These are phyloP conservation scores for Lamellibrachia columna DNA, from an alignment of 2,888 invertebrate species.

Conservation along the genomic window DNA sequence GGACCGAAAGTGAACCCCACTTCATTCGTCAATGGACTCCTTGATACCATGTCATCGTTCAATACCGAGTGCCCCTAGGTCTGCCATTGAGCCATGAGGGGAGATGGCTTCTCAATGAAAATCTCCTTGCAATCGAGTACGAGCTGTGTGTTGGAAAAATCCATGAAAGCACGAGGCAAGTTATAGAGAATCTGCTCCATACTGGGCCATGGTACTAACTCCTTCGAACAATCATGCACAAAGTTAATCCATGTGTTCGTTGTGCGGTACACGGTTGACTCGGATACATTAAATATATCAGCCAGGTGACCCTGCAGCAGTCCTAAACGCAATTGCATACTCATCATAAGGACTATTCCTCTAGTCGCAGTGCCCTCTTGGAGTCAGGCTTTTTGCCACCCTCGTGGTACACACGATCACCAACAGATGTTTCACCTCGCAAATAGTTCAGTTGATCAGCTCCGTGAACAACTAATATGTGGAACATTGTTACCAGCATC, in stretches of 20 bases:
- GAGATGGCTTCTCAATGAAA: slow-evolving; percentile 35
- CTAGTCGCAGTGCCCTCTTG: too few relatives aligned
- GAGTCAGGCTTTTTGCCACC: too few relatives aligned
- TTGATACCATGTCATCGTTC: too few relatives aligned
- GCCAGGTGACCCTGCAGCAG: slow-evolving; percentile 23
- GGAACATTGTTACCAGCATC: too few relatives aligned
- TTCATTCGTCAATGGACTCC: too few relatives aligned
- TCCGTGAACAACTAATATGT: too few relatives aligned
- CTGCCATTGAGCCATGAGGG: slow-evolving; percentile 29
- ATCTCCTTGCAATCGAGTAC: slow-evolving; percentile 32
- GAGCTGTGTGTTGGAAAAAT: slow-evolving; percentile 14
- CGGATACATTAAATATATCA: slow-evolving; percentile 36
- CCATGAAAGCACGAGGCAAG: slow-evolving; percentile 19
- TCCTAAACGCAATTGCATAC: too few relatives aligned
- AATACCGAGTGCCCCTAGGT: slow-evolving; percentile 19
- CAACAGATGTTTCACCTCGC: too few relatives aligned
- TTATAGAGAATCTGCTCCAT: slow-evolving; percentile 28
- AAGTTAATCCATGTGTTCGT: slow-evolving; percentile 40
- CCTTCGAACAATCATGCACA: slow-evolving; percentile 32
- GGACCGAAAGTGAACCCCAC: too few relatives aligned
- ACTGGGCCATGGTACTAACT: slow-evolving; percentile 38
- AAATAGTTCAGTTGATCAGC: too few relatives aligned
- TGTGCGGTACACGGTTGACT: slow-evolving; percentile 35
- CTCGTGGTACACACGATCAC: too few relatives aligned
- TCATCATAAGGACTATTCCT: too few relatives aligned